phyloP scores from a whole-genome alignment of 1,140 invertebrate species.

The Anagrus nilaparvatae region DNA sequence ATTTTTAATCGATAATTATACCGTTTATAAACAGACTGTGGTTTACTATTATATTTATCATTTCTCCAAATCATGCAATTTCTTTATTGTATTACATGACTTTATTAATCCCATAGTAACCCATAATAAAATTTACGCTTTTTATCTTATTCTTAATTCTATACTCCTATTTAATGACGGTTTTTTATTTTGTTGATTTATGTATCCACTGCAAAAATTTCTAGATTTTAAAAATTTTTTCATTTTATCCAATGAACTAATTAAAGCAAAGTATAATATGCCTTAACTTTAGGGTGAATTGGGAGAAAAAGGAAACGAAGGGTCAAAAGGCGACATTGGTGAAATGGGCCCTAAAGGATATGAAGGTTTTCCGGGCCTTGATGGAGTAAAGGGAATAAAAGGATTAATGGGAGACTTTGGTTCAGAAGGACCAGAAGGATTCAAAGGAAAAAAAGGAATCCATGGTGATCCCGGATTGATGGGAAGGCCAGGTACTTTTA shows the following conservation, averaged over 20 bases:
- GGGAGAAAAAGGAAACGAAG: slow-evolving; percentile 38
- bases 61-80: too few species aligned
- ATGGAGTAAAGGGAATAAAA: slow-evolving; percentile 37
- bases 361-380: slow-evolving; percentile 32
- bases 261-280: too few species aligned
- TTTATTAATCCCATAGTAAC: too few species aligned
- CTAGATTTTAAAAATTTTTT: neutral
- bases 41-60: too few species aligned
- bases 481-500: slow-evolving; percentile 44
- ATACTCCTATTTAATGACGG: too few species aligned
- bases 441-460: slow-evolving; percentile 40
- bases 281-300: slow-evolving; percentile 41
- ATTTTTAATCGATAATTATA: too few species aligned
- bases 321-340: slow-evolving; percentile 37
- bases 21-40: too few species aligned
- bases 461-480: slow-evolving; percentile 45
- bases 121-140: too few species aligned
- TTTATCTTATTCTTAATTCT: too few species aligned
- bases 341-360: slow-evolving; percentile 34
- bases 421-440: slow-evolving; percentile 28
- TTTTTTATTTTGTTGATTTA: neutral
- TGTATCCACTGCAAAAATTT: too few species aligned
- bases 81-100: too few species aligned
- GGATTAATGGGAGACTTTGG: slow-evolving; percentile 39
- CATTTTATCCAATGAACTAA: too few species aligned